A percentile compares a stretch with the other conserved stretches of the same genome.
phyloP scores from a whole-genome alignment of 2,888 invertebrate genomes.

The Anoplius nigerrimus region DNA sequence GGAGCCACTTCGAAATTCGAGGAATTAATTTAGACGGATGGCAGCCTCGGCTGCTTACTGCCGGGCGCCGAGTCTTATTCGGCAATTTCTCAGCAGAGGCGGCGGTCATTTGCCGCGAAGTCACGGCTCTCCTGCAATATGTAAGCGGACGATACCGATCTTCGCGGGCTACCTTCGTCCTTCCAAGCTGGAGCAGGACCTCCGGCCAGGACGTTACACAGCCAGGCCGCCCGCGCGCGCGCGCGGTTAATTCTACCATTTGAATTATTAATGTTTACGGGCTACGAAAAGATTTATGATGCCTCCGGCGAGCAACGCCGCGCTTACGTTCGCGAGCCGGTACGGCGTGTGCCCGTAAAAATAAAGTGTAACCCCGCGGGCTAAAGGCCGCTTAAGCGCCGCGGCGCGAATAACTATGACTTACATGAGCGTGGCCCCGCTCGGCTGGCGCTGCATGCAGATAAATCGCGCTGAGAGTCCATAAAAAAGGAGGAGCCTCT shows the following conservation, averaged over 20 bases:
- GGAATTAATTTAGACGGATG: no score
- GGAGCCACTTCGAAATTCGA: no score
- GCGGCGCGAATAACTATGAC: constrained; percentile 3
- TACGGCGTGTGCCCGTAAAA: constrained; percentile 13
- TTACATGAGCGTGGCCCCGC: constrained; percentile 4
- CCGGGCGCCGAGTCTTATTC: no score
- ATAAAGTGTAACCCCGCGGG: constrained; percentile 20
- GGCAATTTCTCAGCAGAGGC: no score
- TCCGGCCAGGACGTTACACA: neutral
- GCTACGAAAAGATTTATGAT: constrained; percentile 19
- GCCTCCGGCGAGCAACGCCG: neutral
- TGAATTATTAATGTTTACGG: constrained; percentile 32
- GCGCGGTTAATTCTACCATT: constrained; percentile 30
- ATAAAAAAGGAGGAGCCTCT: neutral
- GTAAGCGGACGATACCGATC: neutral
- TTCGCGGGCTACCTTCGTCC: neutral
- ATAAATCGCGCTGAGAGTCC: neutral
- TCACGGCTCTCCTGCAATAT: no score
- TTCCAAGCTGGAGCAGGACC: no score
- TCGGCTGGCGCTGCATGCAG: neutral
- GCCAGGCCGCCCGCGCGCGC: neutral
- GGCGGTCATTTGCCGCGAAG: no score
- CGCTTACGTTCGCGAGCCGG: neutral
- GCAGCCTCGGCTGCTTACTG: no score
- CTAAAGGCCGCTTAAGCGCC: constrained; percentile 12